Evolutionary conservation across 1,140 invertebrate species (phyloP).

Genomic region (Dryas iulia): DNA sequence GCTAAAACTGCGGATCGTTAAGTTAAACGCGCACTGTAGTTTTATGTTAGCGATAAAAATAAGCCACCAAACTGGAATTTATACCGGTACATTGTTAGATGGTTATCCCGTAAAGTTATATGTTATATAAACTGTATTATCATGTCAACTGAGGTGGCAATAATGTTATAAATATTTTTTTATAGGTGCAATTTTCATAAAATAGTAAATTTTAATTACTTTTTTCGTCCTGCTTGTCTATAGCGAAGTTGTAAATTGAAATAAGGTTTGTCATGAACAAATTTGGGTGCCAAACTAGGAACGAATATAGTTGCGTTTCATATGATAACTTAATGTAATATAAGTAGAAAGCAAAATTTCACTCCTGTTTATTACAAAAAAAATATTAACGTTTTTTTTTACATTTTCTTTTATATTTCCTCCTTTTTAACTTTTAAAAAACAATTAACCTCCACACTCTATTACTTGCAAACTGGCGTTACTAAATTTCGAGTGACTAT

Average conservation of each 20-base stretch:
- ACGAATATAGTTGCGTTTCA: no score
- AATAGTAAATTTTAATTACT: neutral
- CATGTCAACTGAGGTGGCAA: neutral
- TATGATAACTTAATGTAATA: no score
- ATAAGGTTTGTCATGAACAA: no score
- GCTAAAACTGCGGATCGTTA: constrained; percentile 31
- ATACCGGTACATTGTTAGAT: constrained; percentile 18
- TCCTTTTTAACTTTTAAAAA: no score
- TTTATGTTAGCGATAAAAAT: constrained; percentile 29
- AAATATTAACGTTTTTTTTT: no score
- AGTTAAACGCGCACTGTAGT: constrained; percentile 30
- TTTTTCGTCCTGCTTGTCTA: no score
- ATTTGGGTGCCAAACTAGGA: no score
- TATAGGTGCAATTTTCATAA: neutral
- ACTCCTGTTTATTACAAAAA: no score
- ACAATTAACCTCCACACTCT: neutral
- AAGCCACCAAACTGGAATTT: constrained; percentile 16
- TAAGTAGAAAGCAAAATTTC: no score
- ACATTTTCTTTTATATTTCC: no score
- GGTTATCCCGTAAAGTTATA: constrained; percentile 6
- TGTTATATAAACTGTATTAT: neutral
- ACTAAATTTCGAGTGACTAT: neutral
- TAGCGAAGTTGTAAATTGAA: no score
- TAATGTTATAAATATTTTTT: neutral
- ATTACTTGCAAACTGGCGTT: neutral